Conservation (phyloP, 2,113 vertebrate genomes). For the Tautogolabrus adspersus region DNA sequence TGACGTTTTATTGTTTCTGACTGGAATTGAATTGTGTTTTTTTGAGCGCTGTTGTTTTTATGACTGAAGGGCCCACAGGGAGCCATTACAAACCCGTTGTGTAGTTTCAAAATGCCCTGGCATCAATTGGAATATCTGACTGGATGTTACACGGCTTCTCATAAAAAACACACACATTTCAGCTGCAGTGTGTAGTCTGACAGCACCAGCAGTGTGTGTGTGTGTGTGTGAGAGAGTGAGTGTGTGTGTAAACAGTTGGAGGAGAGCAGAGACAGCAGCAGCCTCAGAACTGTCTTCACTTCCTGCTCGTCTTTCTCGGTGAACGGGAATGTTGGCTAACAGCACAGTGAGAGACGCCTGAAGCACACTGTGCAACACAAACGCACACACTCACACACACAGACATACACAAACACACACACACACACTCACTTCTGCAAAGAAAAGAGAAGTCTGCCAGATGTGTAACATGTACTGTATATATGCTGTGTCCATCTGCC, state of each 20-base stretch:
- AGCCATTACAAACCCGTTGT: conserved; percentile 53
- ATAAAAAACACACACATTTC: conserved; percentile 45
- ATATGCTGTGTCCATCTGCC: conserved; percentile 23
- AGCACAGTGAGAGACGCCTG: conserved; percentile 65
- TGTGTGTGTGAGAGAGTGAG: conserved; percentile 7
- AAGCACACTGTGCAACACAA: conserved; percentile 56
- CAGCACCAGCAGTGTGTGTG: conserved; percentile 38
- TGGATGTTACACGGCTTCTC: conserved; percentile 43
- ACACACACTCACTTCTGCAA: neutral
- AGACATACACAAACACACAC: conserved; percentile 13
- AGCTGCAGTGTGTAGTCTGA: conserved; percentile 37
- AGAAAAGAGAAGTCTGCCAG: conserved; percentile 10
- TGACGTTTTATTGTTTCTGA: conserved; percentile 50
- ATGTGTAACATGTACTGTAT: neutral
- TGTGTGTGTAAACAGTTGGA: conserved; percentile 55
- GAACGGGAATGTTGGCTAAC: conserved; percentile 54
- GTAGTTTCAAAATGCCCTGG: conserved; percentile 54
- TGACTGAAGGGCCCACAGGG: conserved; percentile 46
- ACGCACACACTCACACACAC: conserved; percentile 16
- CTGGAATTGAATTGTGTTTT: conserved; percentile 45
- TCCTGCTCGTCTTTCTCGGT: conserved; percentile 49
- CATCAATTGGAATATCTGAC: conserved; percentile 60
- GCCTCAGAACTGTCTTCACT: conserved; percentile 58
- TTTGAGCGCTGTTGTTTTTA: conserved; percentile 33
- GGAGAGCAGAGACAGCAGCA: conserved; percentile 50